These are phyloP conservation scores for Teleopsis dalmanni DNA, from an alignment of 1,140 invertebrate species.

Conservation along the genomic window DNA sequence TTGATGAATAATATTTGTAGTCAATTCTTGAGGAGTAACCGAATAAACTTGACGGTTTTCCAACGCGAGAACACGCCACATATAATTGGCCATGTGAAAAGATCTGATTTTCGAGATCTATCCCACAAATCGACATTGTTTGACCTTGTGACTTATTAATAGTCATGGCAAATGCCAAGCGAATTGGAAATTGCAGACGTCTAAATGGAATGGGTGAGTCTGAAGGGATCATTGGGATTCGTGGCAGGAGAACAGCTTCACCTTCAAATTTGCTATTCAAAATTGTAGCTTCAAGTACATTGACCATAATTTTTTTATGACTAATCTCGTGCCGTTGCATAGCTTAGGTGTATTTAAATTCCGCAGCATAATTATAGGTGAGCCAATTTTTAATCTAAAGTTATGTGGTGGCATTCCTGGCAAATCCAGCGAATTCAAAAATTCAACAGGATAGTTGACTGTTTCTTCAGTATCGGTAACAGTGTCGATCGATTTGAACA, in stretches of 20 bases:
- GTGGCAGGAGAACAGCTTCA: constrained; percentile 39
- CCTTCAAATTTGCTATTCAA: constrained; percentile 38
- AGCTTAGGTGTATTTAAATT: constrained; percentile 42
- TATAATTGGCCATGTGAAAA: no score
- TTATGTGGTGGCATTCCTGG: constrained; percentile 40
- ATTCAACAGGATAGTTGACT: constrained; percentile 43
- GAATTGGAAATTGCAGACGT: constrained; percentile 44
- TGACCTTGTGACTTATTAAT: constrained; percentile 55
- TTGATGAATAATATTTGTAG: neutral
- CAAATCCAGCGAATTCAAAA: constrained; percentile 43
- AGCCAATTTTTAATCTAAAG: constrained; percentile 42
- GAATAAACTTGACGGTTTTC: no score
- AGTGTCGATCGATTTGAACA: constrained; percentile 41
- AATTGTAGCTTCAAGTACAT: constrained; percentile 44
- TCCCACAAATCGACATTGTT: no score
- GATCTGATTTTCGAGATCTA: no score
- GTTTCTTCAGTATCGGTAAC: constrained; percentile 32
- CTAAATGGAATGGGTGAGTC: constrained; percentile 29
- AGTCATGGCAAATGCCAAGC: constrained; percentile 48
- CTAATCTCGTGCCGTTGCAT: constrained; percentile 45
- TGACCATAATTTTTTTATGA: constrained; percentile 38
- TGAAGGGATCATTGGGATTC: constrained; percentile 31
- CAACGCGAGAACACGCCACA: no score
- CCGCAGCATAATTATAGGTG: constrained; percentile 41
- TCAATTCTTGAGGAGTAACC: neutral